Evolutionary conservation across 2,888 invertebrate species (phyloP).

Genomic region (Melanotus villosus): DNA sequence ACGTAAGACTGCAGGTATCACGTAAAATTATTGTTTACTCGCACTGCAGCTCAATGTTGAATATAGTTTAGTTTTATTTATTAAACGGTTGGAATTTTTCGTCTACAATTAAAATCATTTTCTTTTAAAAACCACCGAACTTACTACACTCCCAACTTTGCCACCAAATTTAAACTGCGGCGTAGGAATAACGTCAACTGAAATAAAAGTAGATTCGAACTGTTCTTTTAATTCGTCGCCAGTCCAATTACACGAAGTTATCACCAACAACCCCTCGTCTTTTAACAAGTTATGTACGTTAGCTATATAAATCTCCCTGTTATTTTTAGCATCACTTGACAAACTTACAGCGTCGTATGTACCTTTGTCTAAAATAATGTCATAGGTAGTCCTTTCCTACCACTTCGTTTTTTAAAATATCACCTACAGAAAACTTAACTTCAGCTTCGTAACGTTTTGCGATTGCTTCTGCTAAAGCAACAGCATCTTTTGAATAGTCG

Average conservation of each 20-base stretch:
- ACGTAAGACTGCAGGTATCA: too few species aligned
- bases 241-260: slow-evolving; percentile 98
- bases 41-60: too few species aligned
- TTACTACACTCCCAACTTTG: slow-evolving; percentile 87
- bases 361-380: slow-evolving; percentile 81
- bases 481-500: slow-evolving; percentile 89
- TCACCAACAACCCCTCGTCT: slow-evolving; percentile 79
- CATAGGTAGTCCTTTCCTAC: slow-evolving; percentile 71
- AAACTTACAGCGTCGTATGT: slow-evolving; percentile 96
- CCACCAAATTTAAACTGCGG: slow-evolving; percentile 93
- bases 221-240: slow-evolving; percentile 82
- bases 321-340: slow-evolving; percentile 77
- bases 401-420: slow-evolving; percentile 60
- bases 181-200: slow-evolving; percentile 81
- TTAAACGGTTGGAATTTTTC: too few species aligned
- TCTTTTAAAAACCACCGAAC: slow-evolving; percentile 83
- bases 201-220: slow-evolving; percentile 77
- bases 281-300: slow-evolving; percentile 75
- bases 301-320: slow-evolving; percentile 77
- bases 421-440: slow-evolving; percentile 69
- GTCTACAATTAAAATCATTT: too few species aligned
- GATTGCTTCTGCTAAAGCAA: slow-evolving; percentile 82
- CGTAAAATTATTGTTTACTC: too few species aligned
- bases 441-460: slow-evolving; percentile 69
- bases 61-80: too few species aligned